Evolutionary conservation across 1,140 invertebrate genomes (phyloP).

Genomic region (Bombus ignitus): DNA sequence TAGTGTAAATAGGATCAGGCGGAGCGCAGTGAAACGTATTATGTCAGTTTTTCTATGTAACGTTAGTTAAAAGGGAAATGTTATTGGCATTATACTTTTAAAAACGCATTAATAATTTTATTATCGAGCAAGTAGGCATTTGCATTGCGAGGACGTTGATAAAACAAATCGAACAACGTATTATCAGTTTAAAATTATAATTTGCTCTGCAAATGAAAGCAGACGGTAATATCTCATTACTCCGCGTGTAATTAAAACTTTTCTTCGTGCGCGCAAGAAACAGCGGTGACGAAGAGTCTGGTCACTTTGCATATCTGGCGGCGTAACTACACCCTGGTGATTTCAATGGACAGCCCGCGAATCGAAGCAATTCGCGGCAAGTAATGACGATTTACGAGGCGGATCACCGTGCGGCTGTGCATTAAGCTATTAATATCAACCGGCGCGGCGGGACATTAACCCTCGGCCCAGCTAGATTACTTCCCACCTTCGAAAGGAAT

Average conservation of each 20-base stretch:
- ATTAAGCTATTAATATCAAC: conserved; percentile 49
- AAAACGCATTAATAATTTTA: background rate
- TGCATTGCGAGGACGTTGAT: background rate
- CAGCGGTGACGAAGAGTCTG: conserved; percentile 1
- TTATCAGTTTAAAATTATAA: background rate
- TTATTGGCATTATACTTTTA: background rate
- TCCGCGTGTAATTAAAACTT: conserved; percentile 32
- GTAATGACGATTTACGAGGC: conserved; percentile 41
- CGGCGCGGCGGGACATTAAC: conserved; percentile 9
- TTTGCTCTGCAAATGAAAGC: background rate
- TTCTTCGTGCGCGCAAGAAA: background rate
- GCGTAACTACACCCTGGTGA: conserved; percentile 6
- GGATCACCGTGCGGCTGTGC: background rate
- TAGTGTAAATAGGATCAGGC: background rate
- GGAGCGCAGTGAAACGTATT: background rate
- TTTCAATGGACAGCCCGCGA: conserved; percentile 9
- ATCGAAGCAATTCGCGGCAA: conserved; percentile 35
- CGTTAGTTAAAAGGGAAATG: background rate
- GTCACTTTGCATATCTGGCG: conserved; percentile 28
- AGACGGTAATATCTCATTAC: background rate
- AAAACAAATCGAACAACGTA: background rate
- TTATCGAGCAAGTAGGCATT: background rate
- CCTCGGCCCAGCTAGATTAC: background rate
- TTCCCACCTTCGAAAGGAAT: background rate
- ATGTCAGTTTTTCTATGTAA: background rate